Base-by-base conservation (phyloP, 2,888 invertebrate genomes). In the Lithophane ornitopus region DNA sequence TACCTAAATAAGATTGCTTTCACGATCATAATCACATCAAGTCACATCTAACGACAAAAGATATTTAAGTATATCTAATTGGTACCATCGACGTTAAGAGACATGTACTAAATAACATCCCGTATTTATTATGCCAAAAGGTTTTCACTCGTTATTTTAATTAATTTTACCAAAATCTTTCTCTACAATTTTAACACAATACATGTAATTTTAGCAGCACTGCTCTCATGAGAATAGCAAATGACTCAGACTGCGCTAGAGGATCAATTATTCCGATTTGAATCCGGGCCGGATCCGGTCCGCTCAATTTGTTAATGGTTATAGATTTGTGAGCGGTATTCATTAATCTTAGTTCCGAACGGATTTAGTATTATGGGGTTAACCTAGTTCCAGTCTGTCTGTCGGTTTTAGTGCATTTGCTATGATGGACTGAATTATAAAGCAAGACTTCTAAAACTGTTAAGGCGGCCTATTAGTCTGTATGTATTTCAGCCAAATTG, bases 251-350 rank as follows among this genome's bases (percentile, higher is more conserved):
- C 69, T 68, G 58, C 68, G 69, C 70, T 61, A n/a, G 14, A 72
- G 41, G 63, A 73, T 79, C 63, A 84, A 79, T 84, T 79, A 86
- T 77, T 85, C 76, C 52, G 61, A 39, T 61, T 74, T 59, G 41
- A 78, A 67, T 66, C n/a, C 62, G 28, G n/a, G 12, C 34, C 41
- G 66, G 46, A 67, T 41, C 58, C 41, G 63, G 68, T 66, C 66
- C 62, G 63, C 26, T 79, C 82, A 68, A 78, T 86, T 81, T 79
- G 77, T 76, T 78, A 79, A 81, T 69, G 76, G 84, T 65, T 49
- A 59, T 71, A 52, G 61, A 76, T 67, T 71, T 74, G 39, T 73
- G 54, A 63, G 41, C n/a, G n/a, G 4, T 16, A 34, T 65, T 58
- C 76, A 80, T 77, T 49, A 70, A 80, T 84, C 70, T 84, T 74